Conservation (phyloP, 2,888 invertebrate genomes). For the Antheraea assamensis region DNA sequence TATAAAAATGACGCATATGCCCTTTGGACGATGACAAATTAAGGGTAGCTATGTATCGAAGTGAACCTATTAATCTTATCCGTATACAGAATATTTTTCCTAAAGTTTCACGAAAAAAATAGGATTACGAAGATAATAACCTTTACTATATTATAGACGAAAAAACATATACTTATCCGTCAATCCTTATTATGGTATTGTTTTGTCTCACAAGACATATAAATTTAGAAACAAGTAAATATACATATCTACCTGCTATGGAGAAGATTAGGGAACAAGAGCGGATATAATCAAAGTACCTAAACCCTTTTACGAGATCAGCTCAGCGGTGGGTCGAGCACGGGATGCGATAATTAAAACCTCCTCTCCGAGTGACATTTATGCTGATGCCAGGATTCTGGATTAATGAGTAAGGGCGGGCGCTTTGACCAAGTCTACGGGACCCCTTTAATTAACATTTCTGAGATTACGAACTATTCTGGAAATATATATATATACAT, state of each 20-base stretch:
- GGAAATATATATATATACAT: background rate
- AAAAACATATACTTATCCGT: background rate
- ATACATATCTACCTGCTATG: slow-evolving; percentile 11
- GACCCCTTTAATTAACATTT: slow-evolving; percentile 59
- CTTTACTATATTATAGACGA: background rate
- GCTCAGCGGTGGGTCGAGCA: slow-evolving; percentile 60
- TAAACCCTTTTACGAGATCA: slow-evolving; percentile 24
- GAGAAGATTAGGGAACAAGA: slow-evolving; percentile 21
- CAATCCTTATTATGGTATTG: background rate
- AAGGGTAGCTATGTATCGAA: no score
- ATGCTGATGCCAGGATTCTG: slow-evolving; percentile 69
- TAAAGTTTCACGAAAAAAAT: no score
- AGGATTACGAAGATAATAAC: background rate
- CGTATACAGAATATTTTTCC: background rate
- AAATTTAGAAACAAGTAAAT: slow-evolving; percentile 10
- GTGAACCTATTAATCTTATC: background rate
- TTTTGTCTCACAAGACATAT: slow-evolving; percentile 5
- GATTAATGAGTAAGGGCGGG: slow-evolving; percentile 66
- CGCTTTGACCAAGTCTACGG: slow-evolving; percentile 55
- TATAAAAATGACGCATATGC: no score
- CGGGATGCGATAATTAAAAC: slow-evolving; percentile 68
- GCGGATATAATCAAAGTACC: slow-evolving; percentile 21
- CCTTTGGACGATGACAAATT: no score
- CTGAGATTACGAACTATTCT: slow-evolving; percentile 38
- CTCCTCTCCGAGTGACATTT: slow-evolving; percentile 71